Evolutionary conservation across 30 jellyfish, hydroid and myxozoan genomes (phyloP).

Genomic region (Nemopilema nomurai): DNA sequence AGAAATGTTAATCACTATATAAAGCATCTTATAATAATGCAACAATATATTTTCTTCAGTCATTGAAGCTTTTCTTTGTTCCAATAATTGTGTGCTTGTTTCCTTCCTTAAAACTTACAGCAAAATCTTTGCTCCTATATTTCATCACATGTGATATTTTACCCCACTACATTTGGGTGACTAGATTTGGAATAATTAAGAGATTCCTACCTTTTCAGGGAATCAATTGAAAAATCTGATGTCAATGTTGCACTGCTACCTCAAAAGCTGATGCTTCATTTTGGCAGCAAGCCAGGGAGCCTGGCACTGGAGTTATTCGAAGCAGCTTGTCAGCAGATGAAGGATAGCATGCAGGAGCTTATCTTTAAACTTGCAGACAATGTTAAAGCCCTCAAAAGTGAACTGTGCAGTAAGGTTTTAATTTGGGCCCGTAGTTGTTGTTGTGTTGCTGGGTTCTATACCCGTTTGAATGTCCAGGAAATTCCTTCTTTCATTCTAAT

Average conservation of each 20-base stretch:
- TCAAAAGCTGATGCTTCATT: slow-evolving; percentile 34
- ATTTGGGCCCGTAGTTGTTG: background rate
- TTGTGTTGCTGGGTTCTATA: too few relatives aligned
- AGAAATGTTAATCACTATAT: too few relatives aligned
- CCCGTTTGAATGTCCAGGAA: too few relatives aligned
- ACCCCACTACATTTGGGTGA: too few relatives aligned
- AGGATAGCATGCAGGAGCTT: slow-evolving; percentile 21
- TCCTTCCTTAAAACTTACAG: too few relatives aligned
- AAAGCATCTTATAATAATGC: too few relatives aligned
- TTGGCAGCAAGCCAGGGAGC: slow-evolving; percentile 26
- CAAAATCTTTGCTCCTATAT: too few relatives aligned
- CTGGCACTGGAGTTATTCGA: slow-evolving; percentile 45
- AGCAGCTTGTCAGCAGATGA: slow-evolving; percentile 39
- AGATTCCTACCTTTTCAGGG: background rate
- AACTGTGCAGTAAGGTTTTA: slow-evolving; percentile 14
- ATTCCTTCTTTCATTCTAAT: too few relatives aligned
- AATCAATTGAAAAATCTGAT: slow-evolving; percentile 13
- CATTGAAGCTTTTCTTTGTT: too few relatives aligned
- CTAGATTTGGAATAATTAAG: too few relatives aligned
- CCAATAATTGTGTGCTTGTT: background rate
- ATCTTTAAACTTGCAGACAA: slow-evolving; percentile 20
- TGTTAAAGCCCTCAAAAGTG: slow-evolving; percentile 10
- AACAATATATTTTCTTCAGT: too few relatives aligned
- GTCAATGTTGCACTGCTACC: slow-evolving; percentile 33
- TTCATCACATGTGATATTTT: too few relatives aligned